Evolutionary conservation across 2,888 invertebrate genomes (phyloP).

Genomic region (Megamerina dolium): DNA sequence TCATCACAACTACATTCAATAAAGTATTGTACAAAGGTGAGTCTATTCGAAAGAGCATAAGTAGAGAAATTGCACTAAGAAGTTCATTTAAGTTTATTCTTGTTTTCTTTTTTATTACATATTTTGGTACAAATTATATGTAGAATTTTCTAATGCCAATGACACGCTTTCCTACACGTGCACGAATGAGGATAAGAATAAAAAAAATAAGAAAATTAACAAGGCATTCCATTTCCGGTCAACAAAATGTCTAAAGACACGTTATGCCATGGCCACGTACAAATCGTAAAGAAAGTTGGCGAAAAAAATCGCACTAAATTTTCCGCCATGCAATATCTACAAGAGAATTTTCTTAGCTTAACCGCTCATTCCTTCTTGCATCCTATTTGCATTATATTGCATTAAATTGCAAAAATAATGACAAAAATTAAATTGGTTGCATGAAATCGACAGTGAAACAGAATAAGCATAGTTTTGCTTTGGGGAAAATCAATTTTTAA

Average conservation of each 20-base stretch:
- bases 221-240: conserved; percentile 25
- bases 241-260: conserved; percentile 13
- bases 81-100: conserved; percentile 4
- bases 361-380: not conserved
- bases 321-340: too few relatives aligned
- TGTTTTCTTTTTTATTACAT: too few relatives aligned
- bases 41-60: conserved; percentile 30
- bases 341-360: too few relatives aligned
- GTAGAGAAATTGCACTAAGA: not conserved
- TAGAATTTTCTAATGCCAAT: conserved; percentile 10
- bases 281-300: too few relatives aligned
- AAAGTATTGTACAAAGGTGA: conserved; percentile 81
- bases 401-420: not conserved
- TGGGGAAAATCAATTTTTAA: too few relatives aligned
- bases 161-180: conserved; percentile 8
- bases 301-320: too few relatives aligned
- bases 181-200: not conserved
- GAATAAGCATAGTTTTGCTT: too few relatives aligned
- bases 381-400: not conserved
- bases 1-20: conserved; percentile 81
- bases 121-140: too few relatives aligned
- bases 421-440: not conserved
- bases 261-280: too few relatives aligned
- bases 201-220: too few relatives aligned
- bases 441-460: too few relatives aligned